These are phyloP conservation scores for Typhlomys cinereus DNA, from an alignment of 2,113 vertebrate genomes.

Conservation along the genomic window DNA sequence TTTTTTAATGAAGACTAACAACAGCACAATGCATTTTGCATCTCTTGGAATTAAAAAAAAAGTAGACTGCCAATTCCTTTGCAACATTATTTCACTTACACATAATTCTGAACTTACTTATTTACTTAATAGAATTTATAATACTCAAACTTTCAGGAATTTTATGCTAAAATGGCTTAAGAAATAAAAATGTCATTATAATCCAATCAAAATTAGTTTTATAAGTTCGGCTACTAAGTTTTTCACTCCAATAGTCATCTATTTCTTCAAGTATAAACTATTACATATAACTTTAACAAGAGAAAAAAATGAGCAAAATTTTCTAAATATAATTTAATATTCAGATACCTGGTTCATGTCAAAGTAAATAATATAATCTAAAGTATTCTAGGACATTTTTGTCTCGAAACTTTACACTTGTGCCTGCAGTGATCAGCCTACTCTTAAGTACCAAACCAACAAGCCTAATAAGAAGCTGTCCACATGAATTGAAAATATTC, in stretches of 20 bases:
- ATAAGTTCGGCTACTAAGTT: neutral
- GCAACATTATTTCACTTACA: neutral
- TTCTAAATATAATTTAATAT: neutral
- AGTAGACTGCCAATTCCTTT: neutral
- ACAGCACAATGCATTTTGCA: neutral
- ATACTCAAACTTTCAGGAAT: neutral
- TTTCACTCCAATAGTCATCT: neutral
- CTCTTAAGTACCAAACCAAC: rapidly evolving
- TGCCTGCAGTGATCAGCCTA: neutral
- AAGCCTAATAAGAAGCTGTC: neutral
- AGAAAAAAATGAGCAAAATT: neutral
- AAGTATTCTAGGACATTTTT: neutral
- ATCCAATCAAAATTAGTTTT: neutral
- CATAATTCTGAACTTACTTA: neutral
- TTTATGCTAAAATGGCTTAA: neutral
- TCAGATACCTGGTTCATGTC: neutral
- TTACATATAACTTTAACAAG: neutral
- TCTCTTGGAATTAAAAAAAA: constrained; percentile 3
- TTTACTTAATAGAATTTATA: neutral
- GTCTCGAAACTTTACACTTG: neutral
- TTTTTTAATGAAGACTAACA: neutral
- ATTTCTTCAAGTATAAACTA: neutral
- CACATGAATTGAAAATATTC: neutral
- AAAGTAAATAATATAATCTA: neutral
- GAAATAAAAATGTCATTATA: neutral